phyloP scores from a whole-genome alignment of 2,113 vertebrate genomes.

The Acrocephalus arundinaceus region DNA sequence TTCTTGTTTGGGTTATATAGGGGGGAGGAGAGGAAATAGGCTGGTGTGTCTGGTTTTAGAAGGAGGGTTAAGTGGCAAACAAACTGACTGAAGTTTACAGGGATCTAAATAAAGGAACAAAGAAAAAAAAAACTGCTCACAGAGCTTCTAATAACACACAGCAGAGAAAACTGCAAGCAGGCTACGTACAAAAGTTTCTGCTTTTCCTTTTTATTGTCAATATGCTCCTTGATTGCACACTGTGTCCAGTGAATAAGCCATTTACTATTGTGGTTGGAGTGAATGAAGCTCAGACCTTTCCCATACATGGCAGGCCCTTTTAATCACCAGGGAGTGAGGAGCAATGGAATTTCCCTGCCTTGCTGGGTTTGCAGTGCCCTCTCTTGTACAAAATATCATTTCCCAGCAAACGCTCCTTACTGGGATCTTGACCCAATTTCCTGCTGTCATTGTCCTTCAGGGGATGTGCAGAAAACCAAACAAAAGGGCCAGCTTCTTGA shows the following conservation, averaged over 20 bases:
- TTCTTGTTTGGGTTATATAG: background rate
- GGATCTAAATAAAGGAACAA: slow-evolving; percentile 4
- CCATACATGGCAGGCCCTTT: slow-evolving; percentile 66
- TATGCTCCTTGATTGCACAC: background rate
- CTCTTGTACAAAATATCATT: slow-evolving; percentile 45
- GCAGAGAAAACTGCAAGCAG: background rate
- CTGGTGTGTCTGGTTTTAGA: background rate
- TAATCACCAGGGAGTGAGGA: slow-evolving; percentile 26
- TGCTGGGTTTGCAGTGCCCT: slow-evolving; percentile 45
- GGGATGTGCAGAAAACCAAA: background rate
- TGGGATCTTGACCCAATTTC: slow-evolving; percentile 29
- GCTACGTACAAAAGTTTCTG: background rate
- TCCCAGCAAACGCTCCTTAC: background rate
- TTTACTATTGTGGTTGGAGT: slow-evolving; percentile 7
- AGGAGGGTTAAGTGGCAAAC: slow-evolving; percentile 6
- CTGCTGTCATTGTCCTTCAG: background rate
- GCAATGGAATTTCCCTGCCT: slow-evolving; percentile 50
- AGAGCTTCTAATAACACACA: background rate
- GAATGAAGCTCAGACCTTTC: slow-evolving; percentile 48
- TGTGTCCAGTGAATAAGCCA: slow-evolving; percentile 17
- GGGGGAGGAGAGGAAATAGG: slow-evolving; percentile 2
- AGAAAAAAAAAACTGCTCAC: background rate
- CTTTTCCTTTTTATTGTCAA: background rate
- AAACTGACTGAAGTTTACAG: background rate
- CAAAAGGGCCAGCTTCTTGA: background rate